Percentiles rank a stretch among this genome's conserved stretches.
Evolutionary conservation across 2,888 invertebrate genomes (phyloP).

Genomic region (Horisme vitalbata): DNA sequence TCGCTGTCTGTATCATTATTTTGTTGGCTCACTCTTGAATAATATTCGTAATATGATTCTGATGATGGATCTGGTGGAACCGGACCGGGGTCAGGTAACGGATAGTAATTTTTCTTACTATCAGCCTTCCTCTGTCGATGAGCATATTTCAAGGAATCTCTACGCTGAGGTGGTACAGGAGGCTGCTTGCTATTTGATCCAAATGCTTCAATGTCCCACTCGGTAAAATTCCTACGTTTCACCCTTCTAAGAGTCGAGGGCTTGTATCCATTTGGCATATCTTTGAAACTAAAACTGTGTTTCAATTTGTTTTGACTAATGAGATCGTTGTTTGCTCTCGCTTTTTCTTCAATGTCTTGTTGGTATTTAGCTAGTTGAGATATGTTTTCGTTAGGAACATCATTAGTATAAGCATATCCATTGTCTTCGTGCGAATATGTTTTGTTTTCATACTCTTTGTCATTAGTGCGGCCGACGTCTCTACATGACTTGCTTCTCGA

Average conservation of each 20-base stretch:
- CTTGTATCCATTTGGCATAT: constrained; percentile 84
- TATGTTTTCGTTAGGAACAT: constrained; percentile 69
- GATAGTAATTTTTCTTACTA: constrained; percentile 67
- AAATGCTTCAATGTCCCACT: constrained; percentile 82
- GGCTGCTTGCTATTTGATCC: constrained; percentile 62
- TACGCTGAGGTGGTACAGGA: constrained; percentile 71
- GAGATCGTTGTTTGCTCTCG: constrained; percentile 78
- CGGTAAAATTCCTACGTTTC: constrained; percentile 80
- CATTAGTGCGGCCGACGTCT: constrained; percentile 65
- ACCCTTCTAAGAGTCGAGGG: constrained; percentile 83
- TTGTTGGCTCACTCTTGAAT: constrained; percentile 78
- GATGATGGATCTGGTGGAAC: constrained; percentile 74
- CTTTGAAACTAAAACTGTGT: constrained; percentile 83
- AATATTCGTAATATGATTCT: constrained; percentile 79
- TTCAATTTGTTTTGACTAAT: constrained; percentile 78
- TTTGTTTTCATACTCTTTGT: constrained; percentile 58
- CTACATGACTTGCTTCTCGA: constrained; percentile 78
- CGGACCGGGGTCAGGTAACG: constrained; percentile 73
- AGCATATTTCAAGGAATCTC: constrained; percentile 78
- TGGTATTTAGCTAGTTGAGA: constrained; percentile 85
- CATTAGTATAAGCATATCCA: constrained; percentile 56
- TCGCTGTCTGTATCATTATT: constrained; percentile 77
- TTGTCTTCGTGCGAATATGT: constrained; percentile 60
- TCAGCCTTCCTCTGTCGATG: constrained; percentile 77
- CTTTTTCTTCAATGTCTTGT: constrained; percentile 81